Evolutionary conservation across 1,140 invertebrate species (phyloP), one percentile per base, ranked within the genome.

Genomic region (Latrodectus geometricus): DNA sequence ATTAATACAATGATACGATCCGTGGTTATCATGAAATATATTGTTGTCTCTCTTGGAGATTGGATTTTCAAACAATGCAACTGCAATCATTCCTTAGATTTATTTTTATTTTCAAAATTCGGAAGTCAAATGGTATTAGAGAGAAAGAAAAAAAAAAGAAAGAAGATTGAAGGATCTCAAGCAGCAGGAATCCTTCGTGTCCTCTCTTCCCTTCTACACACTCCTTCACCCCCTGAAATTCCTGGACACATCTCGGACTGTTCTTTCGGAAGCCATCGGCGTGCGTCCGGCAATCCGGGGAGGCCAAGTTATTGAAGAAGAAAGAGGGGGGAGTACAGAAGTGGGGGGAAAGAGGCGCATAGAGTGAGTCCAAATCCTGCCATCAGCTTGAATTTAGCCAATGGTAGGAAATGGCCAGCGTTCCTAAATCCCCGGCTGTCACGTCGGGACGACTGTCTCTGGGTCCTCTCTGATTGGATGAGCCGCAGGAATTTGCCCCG

Each of bases 331-430:
- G n/a, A n/a, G n/a, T n/a, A n/a, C n/a, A 11, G 74, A 23, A n/a
- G 69, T 21, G 81, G 72, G 54, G 35, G 72, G n/a, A n/a, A n/a
- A 52, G 4, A 23, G n/a, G 73, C 12, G 74, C 14, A 49, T 11
- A 61, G 80, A 73, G 69, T 82, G 70, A 72, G 66, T 81, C 85
- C 77, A 87, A 87, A 87, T 87, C 85, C 85, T 48, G 72, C 85
- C 85, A 87, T 87, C 85, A 79, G 77, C 85, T 87, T 72, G 78
- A 80, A 87, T 87, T 80, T 80, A 56, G 85, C 78, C 77, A 80
- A 80, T 80, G 85, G 85, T 66, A 87, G 77, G 85, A 75, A 75
- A 87, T 81, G 77, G 48, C 69, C 77, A 61, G 77, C 83, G 74
- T 86, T 50, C 70, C 74, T 69, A 86, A 86, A 86, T 86, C 83